Percentiles rank a stretch among this genome's conserved stretches.
Conservation (phyloP, 2,113 vertebrate species). For the Petrocephalus zakoni region DNA sequence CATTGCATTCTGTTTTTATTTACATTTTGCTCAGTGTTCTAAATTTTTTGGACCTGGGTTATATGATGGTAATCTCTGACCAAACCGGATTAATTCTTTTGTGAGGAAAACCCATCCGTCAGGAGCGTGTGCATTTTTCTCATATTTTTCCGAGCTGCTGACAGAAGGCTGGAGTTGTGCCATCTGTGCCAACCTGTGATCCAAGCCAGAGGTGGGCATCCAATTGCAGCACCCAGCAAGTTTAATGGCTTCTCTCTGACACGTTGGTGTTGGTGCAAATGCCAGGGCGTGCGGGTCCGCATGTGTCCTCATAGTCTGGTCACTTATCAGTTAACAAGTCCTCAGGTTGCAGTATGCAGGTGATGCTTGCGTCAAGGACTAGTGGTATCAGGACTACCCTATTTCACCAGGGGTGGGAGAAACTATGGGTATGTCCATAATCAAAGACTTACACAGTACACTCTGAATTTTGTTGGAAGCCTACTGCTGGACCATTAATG, state of each 20-base stretch:
- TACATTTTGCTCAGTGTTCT: too few species aligned
- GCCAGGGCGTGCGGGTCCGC: not conserved
- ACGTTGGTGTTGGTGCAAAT: not conserved
- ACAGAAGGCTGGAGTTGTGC: not conserved
- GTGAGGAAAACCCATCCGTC: not conserved
- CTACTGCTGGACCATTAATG: not conserved
- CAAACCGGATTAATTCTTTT: not conserved
- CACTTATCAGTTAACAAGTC: not conserved
- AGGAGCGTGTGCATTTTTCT: not conserved
- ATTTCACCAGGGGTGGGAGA: not conserved
- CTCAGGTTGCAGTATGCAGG: not conserved
- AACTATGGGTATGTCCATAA: not conserved
- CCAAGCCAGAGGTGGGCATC: not conserved
- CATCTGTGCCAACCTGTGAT: not conserved
- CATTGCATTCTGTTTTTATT: too few species aligned
- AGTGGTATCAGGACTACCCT: not conserved
- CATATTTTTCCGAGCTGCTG: not conserved
- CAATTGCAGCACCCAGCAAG: not conserved
- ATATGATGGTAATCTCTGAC: not conserved
- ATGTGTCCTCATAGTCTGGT: not conserved
- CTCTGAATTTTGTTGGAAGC: not conserved
- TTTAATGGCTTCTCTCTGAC: not conserved
- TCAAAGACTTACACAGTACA: not conserved
- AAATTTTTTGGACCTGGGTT: not conserved
- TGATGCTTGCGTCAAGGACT: not conserved